Conservation (phyloP, 1,140 invertebrate species). For the Sitophilus oryzae region DNA sequence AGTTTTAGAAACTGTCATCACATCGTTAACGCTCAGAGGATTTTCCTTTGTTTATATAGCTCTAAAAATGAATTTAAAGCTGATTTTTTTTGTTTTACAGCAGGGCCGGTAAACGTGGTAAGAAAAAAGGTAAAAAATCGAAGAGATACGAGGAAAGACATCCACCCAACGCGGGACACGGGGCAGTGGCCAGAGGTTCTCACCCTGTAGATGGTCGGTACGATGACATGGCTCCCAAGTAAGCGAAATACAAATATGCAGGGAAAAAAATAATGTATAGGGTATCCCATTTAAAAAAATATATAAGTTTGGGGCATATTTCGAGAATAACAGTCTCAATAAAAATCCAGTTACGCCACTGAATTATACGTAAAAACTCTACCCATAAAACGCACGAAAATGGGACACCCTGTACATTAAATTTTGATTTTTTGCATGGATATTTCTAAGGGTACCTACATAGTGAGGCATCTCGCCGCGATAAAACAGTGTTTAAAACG, state of each 20-base stretch:
- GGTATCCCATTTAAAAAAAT: not conserved
- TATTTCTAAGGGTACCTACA: too few relatives aligned
- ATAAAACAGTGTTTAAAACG: too few relatives aligned
- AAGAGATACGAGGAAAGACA: conserved; percentile 36
- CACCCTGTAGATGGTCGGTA: conserved; percentile 57
- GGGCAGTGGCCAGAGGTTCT: conserved; percentile 46
- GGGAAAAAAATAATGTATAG: not conserved
- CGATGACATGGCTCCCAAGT: conserved; percentile 74
- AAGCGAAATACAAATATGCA: conserved; percentile 51
- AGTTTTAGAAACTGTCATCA: not conserved
- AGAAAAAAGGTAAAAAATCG: conserved; percentile 39
- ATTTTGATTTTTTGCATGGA: too few relatives aligned
- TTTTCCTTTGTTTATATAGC: too few relatives aligned
- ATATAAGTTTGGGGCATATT: conserved; percentile 2
- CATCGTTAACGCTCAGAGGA: too few relatives aligned
- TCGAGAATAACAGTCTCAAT: not conserved
- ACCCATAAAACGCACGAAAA: too few relatives aligned
- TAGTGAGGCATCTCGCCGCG: too few relatives aligned
- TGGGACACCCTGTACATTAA: too few relatives aligned
- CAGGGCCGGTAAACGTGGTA: conserved; percentile 32
- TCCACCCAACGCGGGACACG: conserved; percentile 34
- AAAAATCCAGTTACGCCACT: too few relatives aligned
- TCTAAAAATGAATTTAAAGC: too few relatives aligned
- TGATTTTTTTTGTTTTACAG: conserved; percentile 20
- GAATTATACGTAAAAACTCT: too few relatives aligned